Evolutionary conservation across 2,888 invertebrate genomes (phyloP), one percentile per base, ranked within the genome.

Genomic region (Anthrax anthrax): DNA sequence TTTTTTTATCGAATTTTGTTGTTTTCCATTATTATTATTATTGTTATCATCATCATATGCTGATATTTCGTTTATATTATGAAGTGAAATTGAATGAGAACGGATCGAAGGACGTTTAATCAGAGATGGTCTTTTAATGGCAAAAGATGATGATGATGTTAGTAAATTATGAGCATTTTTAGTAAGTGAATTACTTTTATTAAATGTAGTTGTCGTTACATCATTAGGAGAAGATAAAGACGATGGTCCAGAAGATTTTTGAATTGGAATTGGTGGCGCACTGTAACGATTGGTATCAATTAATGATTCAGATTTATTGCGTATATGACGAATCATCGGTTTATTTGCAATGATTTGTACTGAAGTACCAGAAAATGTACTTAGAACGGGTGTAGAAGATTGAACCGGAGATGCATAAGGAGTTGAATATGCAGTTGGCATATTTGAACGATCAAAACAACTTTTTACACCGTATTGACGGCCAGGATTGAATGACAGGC

Each of bases 71-170:
- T 60, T 53, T 47, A 64, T 61, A 36, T 65, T 64, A 50, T 63
- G 61, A 54, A 63, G 57, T 17, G 64, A 65, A 48, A 60, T 58
- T 12, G 60, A 60, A 50, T 58, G 58, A 32, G 59, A 42, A n/a
- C 50, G 43, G 14, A 60, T 56, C 18, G 58, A 58, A 13, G 54
- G 54, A 42, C 60, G 52, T 9, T 55, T 40, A 19, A 58, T 53
- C 42, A 64, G 50, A 19, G 61, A 60, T 9, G 66, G 65, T 5
- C 66, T 60, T 48, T 67, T 66, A 17, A 65, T 64, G 9, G 63
- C 60, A 55, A 67, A 65, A n/a, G 66, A 64, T 38, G 64, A 63
- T 37, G 64, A 60, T 48, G 65, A 60, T 42, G 64, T 54, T 14
- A 66, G 18, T 32, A 38, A 38, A 38, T 18, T 38, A 18, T 38